Evolutionary conservation across 35 echinoderm and acorn worm genomes (phyloP).

Genomic region (Ophioderma brevispina): DNA sequence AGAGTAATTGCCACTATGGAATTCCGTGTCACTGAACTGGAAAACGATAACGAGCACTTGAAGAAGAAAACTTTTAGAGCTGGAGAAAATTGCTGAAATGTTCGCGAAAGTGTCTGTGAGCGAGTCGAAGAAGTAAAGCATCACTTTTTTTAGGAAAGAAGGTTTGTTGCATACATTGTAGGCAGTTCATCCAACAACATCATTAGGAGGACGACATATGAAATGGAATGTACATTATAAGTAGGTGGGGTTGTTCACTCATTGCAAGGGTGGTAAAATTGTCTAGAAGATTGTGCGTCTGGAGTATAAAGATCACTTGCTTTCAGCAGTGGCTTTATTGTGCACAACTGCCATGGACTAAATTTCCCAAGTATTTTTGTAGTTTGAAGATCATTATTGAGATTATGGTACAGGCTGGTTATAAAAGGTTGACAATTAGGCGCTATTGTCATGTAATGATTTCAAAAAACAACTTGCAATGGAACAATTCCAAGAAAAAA

Average conservation of each 20-base stretch:
- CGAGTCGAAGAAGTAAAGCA: slow-evolving; percentile 29
- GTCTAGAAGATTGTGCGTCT: neutral
- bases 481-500: neutral
- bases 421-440: too few species aligned
- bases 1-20: neutral
- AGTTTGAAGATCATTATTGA: neutral
- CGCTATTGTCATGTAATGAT: neutral
- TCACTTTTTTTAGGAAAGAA: neutral
- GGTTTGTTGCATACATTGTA: too few species aligned
- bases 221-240: neutral
- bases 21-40: neutral
- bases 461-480: neutral
- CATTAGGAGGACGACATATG: neutral
- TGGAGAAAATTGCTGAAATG: slow-evolving; percentile 15
- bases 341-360: neutral
- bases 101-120: slow-evolving; percentile 19
- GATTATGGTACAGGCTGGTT: too few species aligned
- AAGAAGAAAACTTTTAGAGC: slow-evolving; percentile 9
- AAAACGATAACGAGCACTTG: slow-evolving; percentile 29
- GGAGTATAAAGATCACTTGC: neutral
- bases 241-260: neutral
- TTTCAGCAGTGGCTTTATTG: neutral
- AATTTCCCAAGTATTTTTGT: neutral
- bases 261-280: neutral
- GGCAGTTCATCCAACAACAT: neutral